These are phyloP conservation scores for Cataglyphis albicans DNA, from an alignment of 2,888 invertebrate genomes.

Conservation along the genomic window DNA sequence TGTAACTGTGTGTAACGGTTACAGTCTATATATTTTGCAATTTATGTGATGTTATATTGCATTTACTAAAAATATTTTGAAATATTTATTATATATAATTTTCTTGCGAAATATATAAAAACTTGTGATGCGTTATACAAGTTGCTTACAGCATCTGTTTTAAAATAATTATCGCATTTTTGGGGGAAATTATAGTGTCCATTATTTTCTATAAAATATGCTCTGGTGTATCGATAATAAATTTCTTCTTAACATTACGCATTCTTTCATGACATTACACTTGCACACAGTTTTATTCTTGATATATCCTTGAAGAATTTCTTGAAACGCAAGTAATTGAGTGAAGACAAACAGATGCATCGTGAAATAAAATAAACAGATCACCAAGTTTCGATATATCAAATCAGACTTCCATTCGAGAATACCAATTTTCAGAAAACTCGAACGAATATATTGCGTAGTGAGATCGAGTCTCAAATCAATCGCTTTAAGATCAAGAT, in stretches of 20 bases:
- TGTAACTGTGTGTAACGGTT: background rate
- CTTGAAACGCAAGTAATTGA: conserved; percentile 12
- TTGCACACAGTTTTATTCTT: background rate
- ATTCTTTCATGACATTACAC: background rate
- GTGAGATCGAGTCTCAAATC: background rate
- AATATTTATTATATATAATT: background rate
- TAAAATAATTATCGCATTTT: background rate
- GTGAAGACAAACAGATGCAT: conserved; percentile 20
- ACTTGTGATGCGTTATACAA: background rate
- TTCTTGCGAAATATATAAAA: background rate
- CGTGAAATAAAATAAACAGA: conserved; percentile 22
- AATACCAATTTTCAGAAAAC: conserved; percentile 36
- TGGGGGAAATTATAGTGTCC: background rate
- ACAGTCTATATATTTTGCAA: background rate
- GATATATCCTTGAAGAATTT: background rate
- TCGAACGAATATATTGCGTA: background rate
- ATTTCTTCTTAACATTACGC: background rate
- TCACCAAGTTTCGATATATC: conserved; percentile 28
- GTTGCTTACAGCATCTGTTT: background rate
- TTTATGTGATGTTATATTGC: background rate
- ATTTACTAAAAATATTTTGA: background rate
- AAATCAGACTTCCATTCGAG: conserved; percentile 11
- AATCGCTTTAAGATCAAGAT: background rate
- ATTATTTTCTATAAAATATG: background rate
- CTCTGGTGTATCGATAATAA: background rate